Base-by-base conservation (phyloP, 2,888 invertebrate genomes). In the Iphiclides podalirius region DNA sequence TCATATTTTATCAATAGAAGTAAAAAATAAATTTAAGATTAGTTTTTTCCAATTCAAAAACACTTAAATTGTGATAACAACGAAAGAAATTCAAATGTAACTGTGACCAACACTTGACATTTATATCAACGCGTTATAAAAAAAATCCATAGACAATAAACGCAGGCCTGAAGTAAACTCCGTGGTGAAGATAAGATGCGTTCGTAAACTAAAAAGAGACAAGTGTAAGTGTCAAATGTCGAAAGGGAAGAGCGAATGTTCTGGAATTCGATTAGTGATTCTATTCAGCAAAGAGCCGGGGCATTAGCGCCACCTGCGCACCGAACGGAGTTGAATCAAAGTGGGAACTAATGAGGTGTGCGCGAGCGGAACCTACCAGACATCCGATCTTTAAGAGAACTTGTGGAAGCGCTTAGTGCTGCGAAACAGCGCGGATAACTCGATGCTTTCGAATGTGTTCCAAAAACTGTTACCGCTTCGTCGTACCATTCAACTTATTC, bases 311-410 rank as follows among this genome's bases (percentile, higher is more conserved):
- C 74, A 75, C 74, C 72, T 75, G 72, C 61, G 61, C 50, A 20
- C 20, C 20, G 20, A 6, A 6, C 55, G 52, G 51, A 52, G 52
- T 52, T 54, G 72, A 78, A 75, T 76, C 76, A 79, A 77, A 76
- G 78, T 68, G 66, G 62, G 54, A 58, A 47, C 78, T 79, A 81
- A 80, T 80, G 80, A 79, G 74, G 72, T 74, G 78, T 70, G 61
- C 60, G 47, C 56, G 53, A 60, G 56, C 59, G 67, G 61, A 67
- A 64, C 63, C 55, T 46, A 59, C 59, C 65, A 75, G 72, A 72
- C 69, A 71, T 66, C 66, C 70, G 67, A 73, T 70, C 66, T 66
- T 64, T 58, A 53, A 52, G 56, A 49, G 57, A 56, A 51, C 56
- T 60, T 57, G 61, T n/a, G 66, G 63, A 64, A 64, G 68, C 63